Percentiles rank a stretch among this genome's conserved stretches.
These are phyloP conservation scores for Diploptera punctata DNA, from an alignment of 2,888 invertebrate species.

Conservation along the genomic window DNA sequence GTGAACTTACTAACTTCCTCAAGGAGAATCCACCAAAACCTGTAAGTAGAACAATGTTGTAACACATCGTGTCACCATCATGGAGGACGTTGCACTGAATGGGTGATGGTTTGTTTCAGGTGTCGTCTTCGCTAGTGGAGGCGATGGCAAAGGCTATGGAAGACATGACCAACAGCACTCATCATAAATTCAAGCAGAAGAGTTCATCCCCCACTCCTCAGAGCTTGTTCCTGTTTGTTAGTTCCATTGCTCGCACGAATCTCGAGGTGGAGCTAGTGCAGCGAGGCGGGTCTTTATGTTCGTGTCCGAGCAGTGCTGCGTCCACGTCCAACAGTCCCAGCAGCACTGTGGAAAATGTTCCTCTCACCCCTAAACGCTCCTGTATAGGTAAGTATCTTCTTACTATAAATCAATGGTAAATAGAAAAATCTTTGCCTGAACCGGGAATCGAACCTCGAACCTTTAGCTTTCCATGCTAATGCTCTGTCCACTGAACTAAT, in stretches of 20 bases:
- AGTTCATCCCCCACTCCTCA: slow-evolving; percentile 67
- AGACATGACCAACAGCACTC: slow-evolving; percentile 89
- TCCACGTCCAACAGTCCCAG: slow-evolving; percentile 47
- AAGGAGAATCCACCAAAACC: slow-evolving; percentile 71
- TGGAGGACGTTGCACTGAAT: too few species aligned
- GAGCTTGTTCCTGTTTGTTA: slow-evolving; percentile 85
- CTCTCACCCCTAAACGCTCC: slow-evolving; percentile 77
- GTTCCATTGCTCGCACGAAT: slow-evolving; percentile 89
- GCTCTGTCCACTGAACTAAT: too few species aligned
- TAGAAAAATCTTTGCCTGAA: too few species aligned
- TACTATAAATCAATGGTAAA: background rate
- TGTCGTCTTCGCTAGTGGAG: slow-evolving; percentile 76
- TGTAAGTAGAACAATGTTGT: too few species aligned
- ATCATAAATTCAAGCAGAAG: slow-evolving; percentile 79
- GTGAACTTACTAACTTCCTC: slow-evolving; percentile 57
- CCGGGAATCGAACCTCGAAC: too few species aligned
- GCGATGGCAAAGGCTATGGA: slow-evolving; percentile 94
- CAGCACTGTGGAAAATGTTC: slow-evolving; percentile 57
- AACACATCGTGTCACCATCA: too few species aligned
- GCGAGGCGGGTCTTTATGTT: slow-evolving; percentile 79
- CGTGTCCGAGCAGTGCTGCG: slow-evolving; percentile 48
- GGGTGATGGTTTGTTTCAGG: too few species aligned
- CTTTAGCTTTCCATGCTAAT: too few species aligned
- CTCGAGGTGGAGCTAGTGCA: slow-evolving; percentile 92
- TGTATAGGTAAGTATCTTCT: slow-evolving; percentile 70